phyloP scores from a whole-genome alignment of 2,113 vertebrate genomes.

The Cnemophilus loriae region DNA sequence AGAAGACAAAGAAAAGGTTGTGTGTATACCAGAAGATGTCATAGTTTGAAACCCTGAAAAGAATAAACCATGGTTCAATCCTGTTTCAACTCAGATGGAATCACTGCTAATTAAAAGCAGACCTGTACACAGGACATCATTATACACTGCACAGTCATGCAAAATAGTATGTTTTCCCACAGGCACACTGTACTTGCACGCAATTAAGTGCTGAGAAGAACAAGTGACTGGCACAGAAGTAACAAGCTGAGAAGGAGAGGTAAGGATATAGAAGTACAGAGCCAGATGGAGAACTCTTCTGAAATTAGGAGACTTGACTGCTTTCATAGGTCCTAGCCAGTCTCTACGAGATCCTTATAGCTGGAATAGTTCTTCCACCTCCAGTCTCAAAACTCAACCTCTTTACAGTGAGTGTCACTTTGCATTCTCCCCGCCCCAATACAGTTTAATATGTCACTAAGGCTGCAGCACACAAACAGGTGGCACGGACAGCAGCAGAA shows the following conservation, averaged over 20 bases:
- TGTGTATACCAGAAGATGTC: constrained; percentile 99
- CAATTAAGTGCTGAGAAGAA: background rate
- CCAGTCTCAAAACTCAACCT: background rate
- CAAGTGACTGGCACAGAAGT: background rate
- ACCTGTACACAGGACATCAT: background rate
- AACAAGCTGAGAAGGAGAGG: background rate
- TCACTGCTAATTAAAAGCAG: background rate
- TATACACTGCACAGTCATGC: background rate
- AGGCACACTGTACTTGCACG: background rate
- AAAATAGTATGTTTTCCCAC: background rate
- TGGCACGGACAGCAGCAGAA: background rate
- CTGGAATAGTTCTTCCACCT: background rate
- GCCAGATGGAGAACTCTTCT: background rate
- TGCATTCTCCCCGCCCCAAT: background rate
- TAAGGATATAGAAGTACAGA: background rate
- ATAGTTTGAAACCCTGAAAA: constrained; percentile 87
- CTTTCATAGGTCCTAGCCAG: background rate
- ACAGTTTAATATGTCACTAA: background rate
- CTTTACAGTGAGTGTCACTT: background rate
- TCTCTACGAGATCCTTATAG: fast-evolving
- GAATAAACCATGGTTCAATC: constrained; percentile 48
- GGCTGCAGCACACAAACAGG: background rate
- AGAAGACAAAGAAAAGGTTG: constrained; percentile 96
- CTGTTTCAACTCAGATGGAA: background rate
- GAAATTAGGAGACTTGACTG: background rate